A percentile compares a stretch with the other conserved stretches of the same genome.
These are phyloP conservation scores for Planococcus citri DNA, from an alignment of 1,140 invertebrate genomes.

Conservation along the genomic window DNA sequence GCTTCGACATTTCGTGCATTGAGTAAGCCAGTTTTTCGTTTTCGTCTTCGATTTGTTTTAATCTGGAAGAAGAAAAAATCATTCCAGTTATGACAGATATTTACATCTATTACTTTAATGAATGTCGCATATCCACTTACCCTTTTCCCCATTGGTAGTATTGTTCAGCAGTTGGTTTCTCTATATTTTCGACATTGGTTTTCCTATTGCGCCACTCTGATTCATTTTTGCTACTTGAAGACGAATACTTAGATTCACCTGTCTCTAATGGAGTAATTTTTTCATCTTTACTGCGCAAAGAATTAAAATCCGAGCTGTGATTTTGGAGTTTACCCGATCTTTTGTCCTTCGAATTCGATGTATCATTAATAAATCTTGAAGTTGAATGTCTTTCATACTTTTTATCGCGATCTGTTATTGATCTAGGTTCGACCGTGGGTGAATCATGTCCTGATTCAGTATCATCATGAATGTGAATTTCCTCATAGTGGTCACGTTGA, in stretches of 20 bases:
- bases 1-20: slow-evolving; percentile 76
- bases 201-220: neutral
- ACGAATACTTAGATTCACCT: neutral
- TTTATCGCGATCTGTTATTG: no score
- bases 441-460: no score
- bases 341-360: no score
- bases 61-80: slow-evolving; percentile 33
- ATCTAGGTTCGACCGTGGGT: no score
- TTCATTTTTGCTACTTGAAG: no score
- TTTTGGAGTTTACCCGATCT: no score
- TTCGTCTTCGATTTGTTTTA: slow-evolving; percentile 67
- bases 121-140: neutral
- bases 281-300: no score
- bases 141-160: slow-evolving; percentile 11
- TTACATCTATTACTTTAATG: neutral
- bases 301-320: no score
- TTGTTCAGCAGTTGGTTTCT: neutral
- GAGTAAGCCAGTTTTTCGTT: slow-evolving; percentile 52
- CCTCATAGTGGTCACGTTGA: neutral
- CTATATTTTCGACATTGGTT: neutral
- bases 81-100: neutral
- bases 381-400: no score
- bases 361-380: no score
- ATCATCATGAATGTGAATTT: no score
- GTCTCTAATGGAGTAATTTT: no score